phyloP scores from a whole-genome alignment of 2,113 vertebrate genomes.

The Neofelis nebulosa region DNA sequence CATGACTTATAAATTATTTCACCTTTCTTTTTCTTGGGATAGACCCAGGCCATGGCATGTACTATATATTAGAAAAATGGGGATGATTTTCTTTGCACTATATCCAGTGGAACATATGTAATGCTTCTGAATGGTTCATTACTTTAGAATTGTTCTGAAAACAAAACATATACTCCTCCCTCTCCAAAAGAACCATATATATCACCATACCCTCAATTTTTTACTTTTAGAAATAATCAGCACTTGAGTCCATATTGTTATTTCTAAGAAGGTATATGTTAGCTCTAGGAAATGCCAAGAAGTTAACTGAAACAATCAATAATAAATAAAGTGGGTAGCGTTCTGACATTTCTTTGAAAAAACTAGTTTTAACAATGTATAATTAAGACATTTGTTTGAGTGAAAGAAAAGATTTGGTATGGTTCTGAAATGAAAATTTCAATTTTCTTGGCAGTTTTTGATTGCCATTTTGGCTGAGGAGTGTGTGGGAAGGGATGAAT shows the following conservation, averaged over 20 bases:
- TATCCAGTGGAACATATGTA: slow-evolving; percentile 69
- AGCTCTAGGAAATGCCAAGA: slow-evolving; percentile 56
- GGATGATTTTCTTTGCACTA: slow-evolving; percentile 74
- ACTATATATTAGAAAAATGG: slow-evolving; percentile 62
- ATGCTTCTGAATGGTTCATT: slow-evolving; percentile 53
- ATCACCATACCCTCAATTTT: not conserved
- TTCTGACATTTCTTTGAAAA: slow-evolving; percentile 37
- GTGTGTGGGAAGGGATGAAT: not conserved
- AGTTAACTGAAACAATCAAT: slow-evolving; percentile 48
- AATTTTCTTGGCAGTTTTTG: slow-evolving; percentile 44
- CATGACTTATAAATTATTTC: slow-evolving; percentile 76
- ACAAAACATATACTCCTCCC: not conserved
- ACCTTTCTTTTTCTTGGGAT: slow-evolving; percentile 77
- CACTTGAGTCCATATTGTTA: not conserved
- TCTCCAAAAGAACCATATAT: not conserved
- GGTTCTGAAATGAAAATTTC: slow-evolving; percentile 52
- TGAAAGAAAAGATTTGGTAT: not conserved
- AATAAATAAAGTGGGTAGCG: not conserved
- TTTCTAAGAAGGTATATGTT: not conserved
- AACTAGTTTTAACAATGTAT: slow-evolving; percentile 46
- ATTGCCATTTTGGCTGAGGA: slow-evolving; percentile 63
- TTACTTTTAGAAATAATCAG: slow-evolving; percentile 41
- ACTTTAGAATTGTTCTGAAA: slow-evolving; percentile 52
- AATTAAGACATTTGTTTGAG: not conserved
- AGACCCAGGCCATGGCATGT: slow-evolving; percentile 60